These are phyloP conservation scores for Argya squamiceps DNA, from an alignment of 2,797 vertebrate species.

Conservation along the genomic window DNA sequence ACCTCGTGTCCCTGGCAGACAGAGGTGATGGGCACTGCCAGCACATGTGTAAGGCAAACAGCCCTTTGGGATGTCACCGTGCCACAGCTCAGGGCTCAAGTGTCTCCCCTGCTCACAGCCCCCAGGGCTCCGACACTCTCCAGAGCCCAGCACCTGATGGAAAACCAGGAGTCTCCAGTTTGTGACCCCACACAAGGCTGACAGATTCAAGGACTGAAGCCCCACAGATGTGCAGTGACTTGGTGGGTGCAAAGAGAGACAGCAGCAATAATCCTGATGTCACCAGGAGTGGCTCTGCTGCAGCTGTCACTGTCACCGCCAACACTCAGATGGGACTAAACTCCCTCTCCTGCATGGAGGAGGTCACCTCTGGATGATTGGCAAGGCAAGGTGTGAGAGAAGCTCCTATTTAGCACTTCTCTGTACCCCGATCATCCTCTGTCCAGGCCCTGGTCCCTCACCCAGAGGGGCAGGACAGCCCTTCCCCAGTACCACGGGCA, in stretches of 20 bases:
- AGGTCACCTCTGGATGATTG: neutral
- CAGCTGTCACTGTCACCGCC: neutral
- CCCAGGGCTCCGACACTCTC: neutral
- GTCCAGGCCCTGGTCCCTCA: neutral
- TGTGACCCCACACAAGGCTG: neutral
- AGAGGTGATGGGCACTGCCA: neutral
- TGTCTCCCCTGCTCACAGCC: neutral
- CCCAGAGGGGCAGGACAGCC: neutral
- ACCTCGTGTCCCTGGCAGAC: neutral
- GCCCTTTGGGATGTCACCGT: neutral
- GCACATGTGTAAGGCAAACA: fast-evolving
- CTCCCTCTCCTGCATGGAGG: neutral
- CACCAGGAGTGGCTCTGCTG: neutral
- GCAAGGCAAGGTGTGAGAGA: neutral
- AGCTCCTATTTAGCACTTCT: neutral
- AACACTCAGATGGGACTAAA: neutral
- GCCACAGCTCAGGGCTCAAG: fast-evolving
- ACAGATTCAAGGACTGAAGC: neutral
- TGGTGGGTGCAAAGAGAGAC: neutral
- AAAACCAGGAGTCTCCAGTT: neutral
- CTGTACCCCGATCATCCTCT: neutral
- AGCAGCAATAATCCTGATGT: neutral
- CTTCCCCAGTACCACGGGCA: fast-evolving
- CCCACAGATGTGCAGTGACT: neutral
- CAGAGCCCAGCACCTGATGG: neutral